These are phyloP conservation scores for Macrotis lagotis DNA, from an alignment of 2,113 vertebrate genomes.

Conservation along the genomic window DNA sequence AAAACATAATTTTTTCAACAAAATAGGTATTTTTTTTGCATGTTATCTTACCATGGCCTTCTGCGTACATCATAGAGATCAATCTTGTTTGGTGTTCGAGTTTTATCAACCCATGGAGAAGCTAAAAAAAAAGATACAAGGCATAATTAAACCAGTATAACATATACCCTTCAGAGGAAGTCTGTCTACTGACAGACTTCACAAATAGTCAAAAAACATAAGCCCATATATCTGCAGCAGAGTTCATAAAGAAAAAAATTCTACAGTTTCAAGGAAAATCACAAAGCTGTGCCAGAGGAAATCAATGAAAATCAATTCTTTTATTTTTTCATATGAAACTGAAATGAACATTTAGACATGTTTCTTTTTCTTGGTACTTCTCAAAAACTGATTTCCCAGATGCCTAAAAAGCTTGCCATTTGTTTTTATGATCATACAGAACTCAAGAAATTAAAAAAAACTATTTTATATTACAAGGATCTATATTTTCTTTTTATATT, in stretches of 20 bases:
- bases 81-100: conserved; percentile 94
- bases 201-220: neutral
- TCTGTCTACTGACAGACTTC: neutral
- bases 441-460: neutral
- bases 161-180: neutral
- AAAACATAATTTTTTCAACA: neutral
- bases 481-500: neutral
- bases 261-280: neutral
- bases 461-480: neutral
- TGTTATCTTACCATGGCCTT: conserved; percentile 92
- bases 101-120: conserved; percentile 97
- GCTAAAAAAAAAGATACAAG: conserved; percentile 82
- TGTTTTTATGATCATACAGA: neutral
- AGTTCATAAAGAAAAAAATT: neutral
- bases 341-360: neutral
- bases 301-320: neutral
- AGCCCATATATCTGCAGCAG: neutral
- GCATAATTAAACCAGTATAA: neutral
- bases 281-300: neutral
- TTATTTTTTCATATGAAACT: neutral
- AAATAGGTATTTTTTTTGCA: neutral
- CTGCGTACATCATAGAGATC: conserved; percentile 98
- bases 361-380: neutral
- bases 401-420: neutral
- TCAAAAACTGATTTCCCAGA: neutral